These are phyloP conservation scores for Ciconia boyciana DNA, from an alignment of 2,113 vertebrate species.

Conservation along the genomic window DNA sequence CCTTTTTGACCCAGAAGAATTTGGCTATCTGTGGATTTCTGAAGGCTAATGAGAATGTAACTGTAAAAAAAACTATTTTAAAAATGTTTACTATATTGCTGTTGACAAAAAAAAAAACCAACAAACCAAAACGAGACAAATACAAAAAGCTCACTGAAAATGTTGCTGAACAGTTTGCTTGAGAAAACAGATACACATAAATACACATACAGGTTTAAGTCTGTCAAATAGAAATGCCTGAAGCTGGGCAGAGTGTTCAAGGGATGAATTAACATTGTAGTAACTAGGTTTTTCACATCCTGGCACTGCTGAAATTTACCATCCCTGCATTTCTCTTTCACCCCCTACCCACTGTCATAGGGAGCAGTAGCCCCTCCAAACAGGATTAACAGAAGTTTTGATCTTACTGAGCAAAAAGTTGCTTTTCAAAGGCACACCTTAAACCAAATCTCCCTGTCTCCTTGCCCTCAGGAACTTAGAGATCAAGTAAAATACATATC, in stretches of 20 bases:
- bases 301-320: neutral
- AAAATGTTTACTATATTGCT: neutral
- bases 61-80: neutral
- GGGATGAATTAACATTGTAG: neutral
- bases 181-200: neutral
- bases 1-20: neutral
- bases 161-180: neutral
- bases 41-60: neutral
- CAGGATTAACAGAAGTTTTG: neutral
- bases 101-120: neutral
- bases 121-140: neutral
- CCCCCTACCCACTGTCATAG: rapidly evolving
- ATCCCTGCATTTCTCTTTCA: neutral
- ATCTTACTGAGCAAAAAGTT: neutral
- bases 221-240: neutral
- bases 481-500: neutral
- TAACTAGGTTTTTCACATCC: neutral
- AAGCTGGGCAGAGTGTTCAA: neutral
- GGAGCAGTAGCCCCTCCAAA: neutral
- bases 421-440: neutral
- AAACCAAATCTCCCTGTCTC: neutral
- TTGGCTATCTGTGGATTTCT: neutral
- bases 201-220: neutral
- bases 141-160: neutral
- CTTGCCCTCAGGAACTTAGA: neutral